A percentile compares a stretch with the other conserved stretches of the same genome.
Conservation (phyloP, 2,797 vertebrate genomes). For the Hozukius guyotensis region DNA sequence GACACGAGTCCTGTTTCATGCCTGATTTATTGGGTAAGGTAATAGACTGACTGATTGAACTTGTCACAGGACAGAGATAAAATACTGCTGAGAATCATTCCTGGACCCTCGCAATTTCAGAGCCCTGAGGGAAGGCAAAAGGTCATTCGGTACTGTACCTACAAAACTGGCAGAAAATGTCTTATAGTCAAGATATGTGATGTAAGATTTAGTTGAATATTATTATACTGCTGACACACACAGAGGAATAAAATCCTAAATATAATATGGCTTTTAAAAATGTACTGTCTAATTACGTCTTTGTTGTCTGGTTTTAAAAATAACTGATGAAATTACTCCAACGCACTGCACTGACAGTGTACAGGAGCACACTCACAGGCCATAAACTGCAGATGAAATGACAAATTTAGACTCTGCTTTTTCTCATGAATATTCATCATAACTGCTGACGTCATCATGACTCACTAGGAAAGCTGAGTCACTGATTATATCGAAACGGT, state of each 20-base stretch:
- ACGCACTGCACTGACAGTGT: conserved; percentile 19
- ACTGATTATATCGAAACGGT: conserved; percentile 53
- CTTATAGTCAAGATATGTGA: conserved; percentile 31
- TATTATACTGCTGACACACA: conserved; percentile 22
- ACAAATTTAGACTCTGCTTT: conserved; percentile 44
- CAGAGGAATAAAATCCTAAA: conserved; percentile 35
- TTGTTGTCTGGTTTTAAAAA: conserved; percentile 52
- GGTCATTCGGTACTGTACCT: conserved; percentile 66
- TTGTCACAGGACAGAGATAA: conserved; percentile 77
- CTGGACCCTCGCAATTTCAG: conserved; percentile 74
- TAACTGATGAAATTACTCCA: conserved; percentile 35
- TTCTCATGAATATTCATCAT: conserved; percentile 73
- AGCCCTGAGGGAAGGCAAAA: conserved; percentile 73
- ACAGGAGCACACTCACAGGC: conserved; percentile 27
- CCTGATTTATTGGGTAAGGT: conserved; percentile 80
- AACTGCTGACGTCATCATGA: conserved; percentile 49
- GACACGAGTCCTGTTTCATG: conserved; percentile 62
- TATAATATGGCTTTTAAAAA: conserved; percentile 20
- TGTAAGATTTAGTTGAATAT: conserved; percentile 37
- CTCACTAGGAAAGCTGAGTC: conserved; percentile 47
- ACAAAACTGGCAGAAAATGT: conserved; percentile 40
- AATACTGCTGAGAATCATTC: conserved; percentile 76
- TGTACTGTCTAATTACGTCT: conserved; percentile 29
- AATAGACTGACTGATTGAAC: conserved; percentile 84
- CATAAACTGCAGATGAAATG: conserved; percentile 44